Conservation (phyloP, 1,140 invertebrate species). For the Marisa cornuarietis region DNA sequence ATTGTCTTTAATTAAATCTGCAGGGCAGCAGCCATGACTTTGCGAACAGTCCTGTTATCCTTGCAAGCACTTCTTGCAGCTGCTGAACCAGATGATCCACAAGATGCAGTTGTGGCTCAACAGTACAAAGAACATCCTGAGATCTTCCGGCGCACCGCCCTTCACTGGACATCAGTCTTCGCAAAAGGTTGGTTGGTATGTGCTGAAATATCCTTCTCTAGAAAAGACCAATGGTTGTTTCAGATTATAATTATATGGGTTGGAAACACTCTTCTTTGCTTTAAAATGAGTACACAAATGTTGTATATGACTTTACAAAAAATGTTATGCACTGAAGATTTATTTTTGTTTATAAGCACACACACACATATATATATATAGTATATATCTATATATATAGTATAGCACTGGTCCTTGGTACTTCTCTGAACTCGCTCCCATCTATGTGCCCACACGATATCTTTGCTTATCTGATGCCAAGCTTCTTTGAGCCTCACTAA, state of each 20-base stretch:
- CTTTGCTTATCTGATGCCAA: no score
- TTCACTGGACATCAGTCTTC: conserved; percentile 94
- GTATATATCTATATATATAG: no score
- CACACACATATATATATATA: no score
- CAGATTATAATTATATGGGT: no score
- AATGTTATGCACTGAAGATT: no score
- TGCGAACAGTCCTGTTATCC: conserved; percentile 93
- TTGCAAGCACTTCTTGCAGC: conserved; percentile 90
- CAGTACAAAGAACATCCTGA: conserved; percentile 91
- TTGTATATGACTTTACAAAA: no score
- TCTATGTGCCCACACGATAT: not conserved
- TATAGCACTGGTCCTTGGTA: not conserved
- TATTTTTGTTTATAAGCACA: no score
- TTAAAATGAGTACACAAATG: no score
- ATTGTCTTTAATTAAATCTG: conserved; percentile 6
- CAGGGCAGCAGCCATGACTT: conserved; percentile 97
- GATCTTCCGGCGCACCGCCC: conserved; percentile 88
- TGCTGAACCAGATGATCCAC: conserved; percentile 95
- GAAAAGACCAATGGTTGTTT: no score
- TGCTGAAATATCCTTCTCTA: no score
- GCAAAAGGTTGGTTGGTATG: conserved; percentile 71
- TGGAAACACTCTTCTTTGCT: no score
- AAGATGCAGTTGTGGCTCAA: conserved; percentile 86
- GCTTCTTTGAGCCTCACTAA: not conserved
- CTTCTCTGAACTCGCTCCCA: not conserved